Percentiles rank a stretch among this genome's conserved stretches.
Evolutionary conservation across 2,888 invertebrate genomes (phyloP).

Genomic region (Epinotia bilunana): DNA sequence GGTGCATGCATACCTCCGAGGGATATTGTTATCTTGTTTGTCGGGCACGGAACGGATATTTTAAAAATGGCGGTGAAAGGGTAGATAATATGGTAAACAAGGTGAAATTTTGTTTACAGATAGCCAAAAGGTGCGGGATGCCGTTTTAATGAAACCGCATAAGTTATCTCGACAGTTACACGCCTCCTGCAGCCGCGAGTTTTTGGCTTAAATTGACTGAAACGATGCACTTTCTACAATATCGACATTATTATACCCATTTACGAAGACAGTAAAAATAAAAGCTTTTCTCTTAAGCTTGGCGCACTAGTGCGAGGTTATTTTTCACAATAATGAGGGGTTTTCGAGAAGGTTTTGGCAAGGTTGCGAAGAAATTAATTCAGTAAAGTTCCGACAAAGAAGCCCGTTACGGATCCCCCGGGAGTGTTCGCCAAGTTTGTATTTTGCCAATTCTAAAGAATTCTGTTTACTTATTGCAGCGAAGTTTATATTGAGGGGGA

Average conservation of each 20-base stretch:
- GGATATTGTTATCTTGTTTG: constrained; percentile 57
- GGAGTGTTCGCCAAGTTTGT: constrained; percentile 41
- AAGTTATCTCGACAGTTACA: constrained; percentile 32
- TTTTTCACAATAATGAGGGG: constrained; percentile 31
- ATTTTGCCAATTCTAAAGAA: constrained; percentile 35
- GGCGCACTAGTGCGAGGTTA: not conserved
- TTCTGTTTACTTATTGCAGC: constrained; percentile 33
- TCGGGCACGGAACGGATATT: constrained; percentile 54
- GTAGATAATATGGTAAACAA: constrained; percentile 58
- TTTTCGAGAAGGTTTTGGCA: constrained; percentile 26
- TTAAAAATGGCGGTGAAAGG: constrained; percentile 58
- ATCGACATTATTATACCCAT: constrained; percentile 11
- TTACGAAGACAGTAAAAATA: constrained; percentile 6
- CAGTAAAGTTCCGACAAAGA: constrained; percentile 34
- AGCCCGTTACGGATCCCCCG: constrained; percentile 30
- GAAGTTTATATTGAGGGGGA: constrained; percentile 29
- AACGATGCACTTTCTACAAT: constrained; percentile 27
- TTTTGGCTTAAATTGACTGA: constrained; percentile 31
- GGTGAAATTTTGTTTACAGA: constrained; percentile 41
- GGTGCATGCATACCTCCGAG: constrained; percentile 52
- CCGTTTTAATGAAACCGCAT: constrained; percentile 41
- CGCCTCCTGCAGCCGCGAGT: constrained; percentile 30
- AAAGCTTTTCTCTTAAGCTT: constrained; percentile 11
- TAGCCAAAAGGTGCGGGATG: constrained; percentile 37
- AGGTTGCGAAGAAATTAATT: constrained; percentile 36